phyloP scores from a whole-genome alignment of 2,888 invertebrate species.

The Mayetiola destructor region DNA sequence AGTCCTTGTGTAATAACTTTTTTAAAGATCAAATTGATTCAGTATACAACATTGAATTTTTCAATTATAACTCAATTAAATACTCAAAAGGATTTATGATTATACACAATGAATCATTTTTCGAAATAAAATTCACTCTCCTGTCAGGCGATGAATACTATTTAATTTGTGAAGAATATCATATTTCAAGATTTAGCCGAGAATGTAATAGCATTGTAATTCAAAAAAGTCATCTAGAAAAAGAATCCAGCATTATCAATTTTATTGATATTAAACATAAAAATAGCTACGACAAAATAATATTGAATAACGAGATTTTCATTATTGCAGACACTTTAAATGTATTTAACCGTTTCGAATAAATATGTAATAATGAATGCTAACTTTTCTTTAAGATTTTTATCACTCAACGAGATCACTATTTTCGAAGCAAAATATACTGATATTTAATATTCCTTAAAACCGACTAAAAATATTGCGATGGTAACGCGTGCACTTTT shows the following conservation, averaged over 20 bases:
- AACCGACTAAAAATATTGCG: too few relatives aligned
- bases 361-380: too few relatives aligned
- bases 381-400: too few relatives aligned
- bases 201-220: neutral
- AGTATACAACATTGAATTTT: neutral
- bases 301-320: neutral
- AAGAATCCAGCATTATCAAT: neutral
- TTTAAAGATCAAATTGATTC: neutral
- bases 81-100: neutral
- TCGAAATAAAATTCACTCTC: neutral
- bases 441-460: too few relatives aligned
- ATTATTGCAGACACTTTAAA: neutral
- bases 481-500: too few relatives aligned
- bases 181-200: neutral
- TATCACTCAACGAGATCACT: too few relatives aligned
- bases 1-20: neutral
- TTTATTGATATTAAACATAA: neutral
- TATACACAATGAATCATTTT: neutral
- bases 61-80: neutral
- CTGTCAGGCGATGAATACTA: neutral
- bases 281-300: neutral
- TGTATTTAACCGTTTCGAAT: neutral
- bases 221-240: neutral
- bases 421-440: too few relatives aligned
- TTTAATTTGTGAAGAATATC: neutral